A percentile compares a stretch with the other conserved stretches of the same genome.
Conservation (phyloP, 2,797 vertebrate genomes). For the Urocyon cinereoargenteus region DNA sequence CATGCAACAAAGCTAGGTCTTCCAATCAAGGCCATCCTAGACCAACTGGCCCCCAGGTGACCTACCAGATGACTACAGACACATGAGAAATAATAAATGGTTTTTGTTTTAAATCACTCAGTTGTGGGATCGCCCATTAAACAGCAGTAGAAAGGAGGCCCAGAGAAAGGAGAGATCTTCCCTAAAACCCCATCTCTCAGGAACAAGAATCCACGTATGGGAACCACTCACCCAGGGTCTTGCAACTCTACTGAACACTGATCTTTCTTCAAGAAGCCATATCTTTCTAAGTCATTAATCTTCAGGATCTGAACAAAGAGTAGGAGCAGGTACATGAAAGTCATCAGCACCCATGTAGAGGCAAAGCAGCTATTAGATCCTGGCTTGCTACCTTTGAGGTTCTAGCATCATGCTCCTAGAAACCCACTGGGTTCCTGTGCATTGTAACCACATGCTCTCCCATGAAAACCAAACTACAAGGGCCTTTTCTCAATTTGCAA, state of each 20-base stretch:
- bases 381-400: not conserved
- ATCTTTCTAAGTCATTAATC: not conserved
- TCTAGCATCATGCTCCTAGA: not conserved
- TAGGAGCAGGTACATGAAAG: not conserved
- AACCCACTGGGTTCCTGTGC: not conserved
- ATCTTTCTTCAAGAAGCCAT: not conserved
- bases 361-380: not conserved
- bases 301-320: not conserved
- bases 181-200: not conserved
- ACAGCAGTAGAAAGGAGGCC: not conserved
- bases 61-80: not conserved
- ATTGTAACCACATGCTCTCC: not conserved
- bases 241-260: not conserved
- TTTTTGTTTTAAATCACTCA: not conserved
- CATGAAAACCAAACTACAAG: not conserved
- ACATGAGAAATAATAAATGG: not conserved
- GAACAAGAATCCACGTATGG: not conserved
- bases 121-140: not conserved
- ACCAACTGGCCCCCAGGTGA: not conserved
- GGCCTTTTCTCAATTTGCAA: constrained; percentile 40
- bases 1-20: not conserved
- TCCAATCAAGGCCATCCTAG: not conserved
- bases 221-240: not conserved
- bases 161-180: not conserved
- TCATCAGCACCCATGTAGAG: not conserved